A percentile compares a stretch with the other conserved stretches of the same genome.
Evolutionary conservation across 2,888 invertebrate genomes (phyloP).

Genomic region (Synergus itoensis): DNA sequence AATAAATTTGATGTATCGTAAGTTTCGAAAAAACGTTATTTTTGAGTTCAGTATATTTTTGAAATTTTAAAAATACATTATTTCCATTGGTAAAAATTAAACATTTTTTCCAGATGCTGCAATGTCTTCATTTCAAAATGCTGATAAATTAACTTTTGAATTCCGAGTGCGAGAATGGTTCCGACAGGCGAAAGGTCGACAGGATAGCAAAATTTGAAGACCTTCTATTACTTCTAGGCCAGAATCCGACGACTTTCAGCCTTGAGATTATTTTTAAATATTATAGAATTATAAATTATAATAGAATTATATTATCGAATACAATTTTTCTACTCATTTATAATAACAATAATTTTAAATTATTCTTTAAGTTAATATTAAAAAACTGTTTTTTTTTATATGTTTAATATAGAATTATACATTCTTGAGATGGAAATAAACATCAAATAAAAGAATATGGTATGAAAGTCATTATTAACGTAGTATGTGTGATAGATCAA

Average conservation of each 20-base stretch:
- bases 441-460: not conserved
- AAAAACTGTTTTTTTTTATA: not conserved
- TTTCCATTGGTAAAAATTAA: too few species aligned
- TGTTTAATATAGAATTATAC: not conserved
- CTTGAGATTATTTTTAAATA: not conserved
- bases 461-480: not conserved
- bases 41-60: too few species aligned
- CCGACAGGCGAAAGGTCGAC: not conserved
- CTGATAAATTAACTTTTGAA: constrained; percentile 9
- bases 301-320: too few species aligned
- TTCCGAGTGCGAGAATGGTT: constrained; percentile 18
- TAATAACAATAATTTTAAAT: not conserved
- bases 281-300: not conserved
- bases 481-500: not conserved
- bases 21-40: not conserved
- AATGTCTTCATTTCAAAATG: not conserved
- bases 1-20: not conserved
- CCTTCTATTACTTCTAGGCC: not conserved
- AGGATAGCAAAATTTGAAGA: not conserved
- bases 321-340: not conserved
- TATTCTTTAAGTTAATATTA: not conserved
- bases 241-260: not conserved
- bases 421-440: not conserved
- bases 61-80: too few species aligned
- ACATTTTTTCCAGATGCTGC: not conserved